Evolutionary conservation across 2,797 vertebrate genomes (phyloP).

Genomic region (Siniperca obscura): DNA sequence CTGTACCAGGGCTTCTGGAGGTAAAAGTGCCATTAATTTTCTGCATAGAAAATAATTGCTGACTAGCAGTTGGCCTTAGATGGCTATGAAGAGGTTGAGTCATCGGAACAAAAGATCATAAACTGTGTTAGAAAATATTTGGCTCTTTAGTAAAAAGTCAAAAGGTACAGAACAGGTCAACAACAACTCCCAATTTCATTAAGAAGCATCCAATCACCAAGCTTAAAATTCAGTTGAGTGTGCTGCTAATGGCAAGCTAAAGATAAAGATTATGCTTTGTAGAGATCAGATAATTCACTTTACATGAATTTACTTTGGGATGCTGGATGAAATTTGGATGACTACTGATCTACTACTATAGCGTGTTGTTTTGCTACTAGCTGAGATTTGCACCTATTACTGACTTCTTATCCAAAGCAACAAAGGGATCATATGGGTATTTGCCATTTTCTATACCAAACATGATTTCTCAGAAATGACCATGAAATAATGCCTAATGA

Average conservation of each 20-base stretch:
- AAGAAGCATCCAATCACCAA: background rate
- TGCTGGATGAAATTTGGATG: background rate
- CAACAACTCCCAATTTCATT: background rate
- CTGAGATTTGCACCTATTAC: background rate
- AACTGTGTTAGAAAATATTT: background rate
- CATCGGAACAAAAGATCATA: background rate
- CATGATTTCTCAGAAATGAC: background rate
- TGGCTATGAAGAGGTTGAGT: background rate
- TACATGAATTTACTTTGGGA: background rate
- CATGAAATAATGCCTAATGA: background rate
- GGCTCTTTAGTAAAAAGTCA: background rate
- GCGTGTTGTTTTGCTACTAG: constrained; percentile 3
- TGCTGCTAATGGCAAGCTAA: background rate
- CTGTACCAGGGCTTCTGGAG: background rate
- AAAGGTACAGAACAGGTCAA: background rate
- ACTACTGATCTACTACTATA: background rate
- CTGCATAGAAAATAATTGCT: background rate
- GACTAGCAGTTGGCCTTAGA: background rate
- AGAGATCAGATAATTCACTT: background rate
- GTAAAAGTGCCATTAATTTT: background rate
- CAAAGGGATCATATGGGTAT: background rate
- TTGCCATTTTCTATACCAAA: background rate
- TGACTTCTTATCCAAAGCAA: background rate
- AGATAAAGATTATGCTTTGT: background rate
- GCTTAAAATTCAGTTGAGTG: background rate